Base-by-base conservation (phyloP, 2,888 invertebrate genomes). In the Minunthozetes semirufus region DNA sequence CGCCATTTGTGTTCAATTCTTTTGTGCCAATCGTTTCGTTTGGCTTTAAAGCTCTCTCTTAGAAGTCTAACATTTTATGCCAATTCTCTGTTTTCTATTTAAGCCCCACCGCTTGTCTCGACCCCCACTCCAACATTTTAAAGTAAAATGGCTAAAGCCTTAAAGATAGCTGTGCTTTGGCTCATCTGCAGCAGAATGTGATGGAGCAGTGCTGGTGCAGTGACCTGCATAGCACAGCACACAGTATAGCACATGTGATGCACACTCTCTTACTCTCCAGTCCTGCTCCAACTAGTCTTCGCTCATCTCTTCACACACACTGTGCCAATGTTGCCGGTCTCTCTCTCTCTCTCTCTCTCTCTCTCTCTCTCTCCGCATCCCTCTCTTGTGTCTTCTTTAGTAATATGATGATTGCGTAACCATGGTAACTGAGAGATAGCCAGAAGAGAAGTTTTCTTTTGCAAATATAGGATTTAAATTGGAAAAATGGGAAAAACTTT, bases 381-480 rank as follows among this genome's bases (percentile, higher is more conserved):
- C 19, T 33, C 22, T 22, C 22, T 2, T 46, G 22, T 22, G 5
- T 42, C 42, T 19, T 25, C 25, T 61, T 61, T 61, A 33, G 33
- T 68, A 42, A 68, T 19, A 68, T 42, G 38, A 68, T 68, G 42
- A 68, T 68, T 38, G n/a, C 8, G 68, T 68, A 22, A 17, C 68
- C 22, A 68, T 22, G 68, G 68, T 17, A 8, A 42, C 19, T 5
- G 17, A 68, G n/a, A 68, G 42, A 68, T 68, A 38, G 68, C 68
- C 68, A 68, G 42, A 68, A 68, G 42, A 33, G 61, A 29, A 27
- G 6, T 66, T 33, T 66, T 66, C 68, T 38, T 63, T 68, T 68
- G 68, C 68, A 68, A 68, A 68, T 68, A 63, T 68, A 68, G 38
- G 68, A 68, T 68, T 68, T 68, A 68, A 68, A 68, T 68, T 68